A percentile compares a stretch with the other conserved stretches of the same genome.
Conservation (phyloP, 35 echinoderm and acorn worm genomes). For the Lytechinus variegatus region DNA sequence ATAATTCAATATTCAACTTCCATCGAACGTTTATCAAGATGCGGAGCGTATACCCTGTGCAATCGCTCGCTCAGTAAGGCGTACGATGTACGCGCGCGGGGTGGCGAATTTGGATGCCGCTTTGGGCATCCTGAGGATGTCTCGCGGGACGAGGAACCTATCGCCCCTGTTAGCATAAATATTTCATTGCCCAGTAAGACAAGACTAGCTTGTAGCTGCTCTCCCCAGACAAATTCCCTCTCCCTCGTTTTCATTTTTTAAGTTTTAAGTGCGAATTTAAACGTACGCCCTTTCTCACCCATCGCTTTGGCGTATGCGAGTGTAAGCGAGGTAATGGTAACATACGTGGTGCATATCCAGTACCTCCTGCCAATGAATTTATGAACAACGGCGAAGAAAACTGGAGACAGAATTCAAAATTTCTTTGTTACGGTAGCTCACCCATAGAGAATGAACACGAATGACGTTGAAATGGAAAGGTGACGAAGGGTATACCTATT, state of each 20-base stretch:
- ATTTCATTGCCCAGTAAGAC: slow-evolving; percentile 37
- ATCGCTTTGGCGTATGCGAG: neutral
- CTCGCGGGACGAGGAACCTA: slow-evolving; percentile 19
- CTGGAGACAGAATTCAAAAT: neutral
- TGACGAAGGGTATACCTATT: neutral
- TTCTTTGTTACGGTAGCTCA: neutral
- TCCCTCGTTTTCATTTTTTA: neutral
- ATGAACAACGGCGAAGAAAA: neutral
- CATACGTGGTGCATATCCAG: neutral
- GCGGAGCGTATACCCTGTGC: neutral
- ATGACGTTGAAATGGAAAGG: neutral
- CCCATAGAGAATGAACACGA: neutral
- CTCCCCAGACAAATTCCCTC: neutral
- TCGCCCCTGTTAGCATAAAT: slow-evolving; percentile 42
- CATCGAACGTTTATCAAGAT: neutral
- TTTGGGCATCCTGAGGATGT: neutral
- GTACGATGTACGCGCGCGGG: neutral
- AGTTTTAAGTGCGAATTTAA: neutral
- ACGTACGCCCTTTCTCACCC: neutral
- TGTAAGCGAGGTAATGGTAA: neutral
- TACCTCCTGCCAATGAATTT: slow-evolving; percentile 46
- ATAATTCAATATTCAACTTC: neutral
- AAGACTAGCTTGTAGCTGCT: neutral
- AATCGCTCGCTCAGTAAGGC: neutral
- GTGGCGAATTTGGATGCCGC: neutral